phyloP scores from a whole-genome alignment of 2,113 vertebrate species.

The Myrmecobius fasciatus region DNA sequence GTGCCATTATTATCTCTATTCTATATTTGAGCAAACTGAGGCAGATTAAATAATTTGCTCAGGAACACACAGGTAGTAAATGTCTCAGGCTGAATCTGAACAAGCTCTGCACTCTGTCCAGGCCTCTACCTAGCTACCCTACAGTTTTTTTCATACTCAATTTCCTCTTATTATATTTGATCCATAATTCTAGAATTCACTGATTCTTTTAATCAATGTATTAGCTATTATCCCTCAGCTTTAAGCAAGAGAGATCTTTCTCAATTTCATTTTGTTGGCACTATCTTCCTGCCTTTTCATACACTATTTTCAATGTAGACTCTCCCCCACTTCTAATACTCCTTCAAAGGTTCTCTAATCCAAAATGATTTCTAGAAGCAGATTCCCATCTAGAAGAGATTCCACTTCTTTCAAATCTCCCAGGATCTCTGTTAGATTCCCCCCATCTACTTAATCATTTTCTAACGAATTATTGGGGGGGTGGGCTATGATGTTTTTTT shows the following conservation, averaged over 20 bases:
- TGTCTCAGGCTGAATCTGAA: not conserved
- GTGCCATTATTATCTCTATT: not conserved
- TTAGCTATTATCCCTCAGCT: not conserved
- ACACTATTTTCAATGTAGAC: not conserved
- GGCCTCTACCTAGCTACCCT: not conserved
- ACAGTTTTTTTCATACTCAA: not conserved
- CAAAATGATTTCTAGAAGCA: not conserved
- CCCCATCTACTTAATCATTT: not conserved
- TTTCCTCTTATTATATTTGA: not conserved
- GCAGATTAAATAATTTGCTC: not conserved
- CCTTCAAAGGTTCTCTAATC: not conserved
- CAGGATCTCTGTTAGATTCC: not conserved
- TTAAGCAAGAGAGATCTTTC: not conserved
- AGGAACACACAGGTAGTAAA: not conserved
- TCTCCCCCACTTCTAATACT: not conserved
- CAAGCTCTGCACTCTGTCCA: not conserved
- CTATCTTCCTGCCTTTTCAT: not conserved
- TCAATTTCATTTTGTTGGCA: not conserved
- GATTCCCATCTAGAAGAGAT: not conserved
- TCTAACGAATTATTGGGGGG: not conserved
- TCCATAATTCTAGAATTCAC: not conserved
- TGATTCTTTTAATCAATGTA: not conserved
- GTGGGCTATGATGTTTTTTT: too few relatives aligned
- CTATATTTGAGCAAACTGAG: not conserved
- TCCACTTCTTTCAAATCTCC: not conserved